Conservation (phyloP, 2,888 invertebrate genomes). For the Sclerodermus sp. region DNA sequence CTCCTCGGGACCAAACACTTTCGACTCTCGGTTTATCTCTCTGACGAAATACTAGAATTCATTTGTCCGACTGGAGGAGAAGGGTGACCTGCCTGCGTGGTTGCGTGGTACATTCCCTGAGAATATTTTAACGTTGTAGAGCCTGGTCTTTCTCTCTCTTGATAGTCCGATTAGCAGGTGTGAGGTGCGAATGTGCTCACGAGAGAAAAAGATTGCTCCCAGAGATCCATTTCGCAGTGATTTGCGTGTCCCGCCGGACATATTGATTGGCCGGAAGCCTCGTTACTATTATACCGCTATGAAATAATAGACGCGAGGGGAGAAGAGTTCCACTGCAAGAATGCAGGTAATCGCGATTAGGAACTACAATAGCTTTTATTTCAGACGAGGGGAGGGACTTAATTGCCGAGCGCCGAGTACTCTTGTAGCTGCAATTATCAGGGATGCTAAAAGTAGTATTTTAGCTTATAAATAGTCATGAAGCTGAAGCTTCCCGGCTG, state of each 20-base stretch:
- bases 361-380: background rate
- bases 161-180: too few relatives aligned
- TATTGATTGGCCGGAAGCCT: slow-evolving; percentile 19
- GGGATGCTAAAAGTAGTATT: background rate
- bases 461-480: background rate
- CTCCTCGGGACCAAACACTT: too few relatives aligned
- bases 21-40: too few relatives aligned
- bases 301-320: slow-evolving; percentile 8
- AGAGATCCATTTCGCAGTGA: slow-evolving; percentile 10
- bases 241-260: slow-evolving; percentile 6
- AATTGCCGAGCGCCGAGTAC: slow-evolving; percentile 5
- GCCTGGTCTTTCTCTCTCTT: too few relatives aligned
- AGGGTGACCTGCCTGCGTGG: too few relatives aligned
- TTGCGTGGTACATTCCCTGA: too few relatives aligned
- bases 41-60: too few relatives aligned
- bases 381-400: slow-evolving; percentile 1
- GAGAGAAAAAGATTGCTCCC: slow-evolving; percentile 6
- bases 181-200: too few relatives aligned
- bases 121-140: too few relatives aligned
- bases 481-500: background rate
- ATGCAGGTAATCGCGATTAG: slow-evolving; percentile 3
- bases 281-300: too few relatives aligned
- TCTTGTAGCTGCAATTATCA: background rate
- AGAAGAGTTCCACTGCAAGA: background rate
- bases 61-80: too few relatives aligned